A percentile compares a stretch with the other conserved stretches of the same genome.
phyloP scores from a whole-genome alignment of 2,797 vertebrate species.

The Fistularia tabacaria region DNA sequence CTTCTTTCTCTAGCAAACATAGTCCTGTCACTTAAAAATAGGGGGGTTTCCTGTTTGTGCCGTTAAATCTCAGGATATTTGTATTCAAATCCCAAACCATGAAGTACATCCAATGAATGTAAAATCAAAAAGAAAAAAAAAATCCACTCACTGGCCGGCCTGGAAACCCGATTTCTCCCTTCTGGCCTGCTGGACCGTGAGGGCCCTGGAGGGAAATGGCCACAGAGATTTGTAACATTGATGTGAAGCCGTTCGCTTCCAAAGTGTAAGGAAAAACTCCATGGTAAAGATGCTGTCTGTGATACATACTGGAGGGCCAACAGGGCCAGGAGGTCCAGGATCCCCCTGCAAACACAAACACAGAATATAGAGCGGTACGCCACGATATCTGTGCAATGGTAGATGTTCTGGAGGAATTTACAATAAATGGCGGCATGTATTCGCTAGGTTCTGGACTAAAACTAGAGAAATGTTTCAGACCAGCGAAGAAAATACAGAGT shows the following conservation, averaged over 20 bases:
- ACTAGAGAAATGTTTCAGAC: too few relatives aligned
- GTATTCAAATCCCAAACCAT: neutral
- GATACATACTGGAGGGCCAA: conserved; percentile 60
- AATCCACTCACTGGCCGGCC: conserved; percentile 83
- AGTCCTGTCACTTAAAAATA: too few relatives aligned
- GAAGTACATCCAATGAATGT: neutral
- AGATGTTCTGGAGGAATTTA: too few relatives aligned
- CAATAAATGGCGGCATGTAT: too few relatives aligned
- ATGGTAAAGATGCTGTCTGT: neutral
- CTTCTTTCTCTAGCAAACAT: too few relatives aligned
- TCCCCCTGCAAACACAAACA: conserved; percentile 56
- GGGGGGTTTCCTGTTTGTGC: too few relatives aligned
- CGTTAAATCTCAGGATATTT: too few relatives aligned
- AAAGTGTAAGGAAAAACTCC: neutral
- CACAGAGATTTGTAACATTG: neutral
- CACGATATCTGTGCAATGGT: too few relatives aligned
- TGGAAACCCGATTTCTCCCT: conserved; percentile 91
- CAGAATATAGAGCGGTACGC: neutral
- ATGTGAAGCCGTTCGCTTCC: neutral
- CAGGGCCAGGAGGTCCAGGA: conserved; percentile 53
- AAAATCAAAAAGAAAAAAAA: neutral
- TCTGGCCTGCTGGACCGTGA: conserved; percentile 70
- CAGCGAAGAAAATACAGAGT: too few relatives aligned
- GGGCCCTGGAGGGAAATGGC: conserved; percentile 53
- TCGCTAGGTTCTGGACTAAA: too few relatives aligned